Evolutionary conservation across 2,888 invertebrate species (phyloP).

Genomic region (Lymantria dispar): DNA sequence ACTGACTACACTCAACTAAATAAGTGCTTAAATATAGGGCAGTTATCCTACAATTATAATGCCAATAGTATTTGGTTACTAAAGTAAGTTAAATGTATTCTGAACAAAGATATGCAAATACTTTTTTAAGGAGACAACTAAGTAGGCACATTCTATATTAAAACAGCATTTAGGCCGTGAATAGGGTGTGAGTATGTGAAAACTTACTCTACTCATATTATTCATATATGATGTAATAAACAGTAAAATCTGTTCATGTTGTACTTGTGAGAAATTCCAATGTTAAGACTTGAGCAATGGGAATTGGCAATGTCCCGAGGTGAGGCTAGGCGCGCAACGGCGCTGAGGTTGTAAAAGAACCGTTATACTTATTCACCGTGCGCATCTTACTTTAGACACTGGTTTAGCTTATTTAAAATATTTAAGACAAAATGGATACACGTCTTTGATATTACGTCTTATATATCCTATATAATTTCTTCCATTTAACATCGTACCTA

Average conservation of each 20-base stretch:
- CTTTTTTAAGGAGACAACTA: no score
- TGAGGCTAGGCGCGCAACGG: conserved; percentile 61
- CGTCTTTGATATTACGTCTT: conserved; percentile 2
- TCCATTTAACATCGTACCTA: no score
- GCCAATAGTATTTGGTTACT: no score
- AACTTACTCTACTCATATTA: conserved; percentile 24
- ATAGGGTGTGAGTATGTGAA: conserved; percentile 6
- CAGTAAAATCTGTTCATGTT: conserved; percentile 67
- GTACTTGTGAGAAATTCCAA: conserved; percentile 75
- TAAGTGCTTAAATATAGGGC: no score
- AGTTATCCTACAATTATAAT: no score
- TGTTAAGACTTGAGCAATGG: conserved; percentile 72
- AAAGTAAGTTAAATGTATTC: no score
- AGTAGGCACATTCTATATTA: no score
- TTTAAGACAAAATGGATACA: conserved; percentile 21
- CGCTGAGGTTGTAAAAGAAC: conserved; percentile 74
- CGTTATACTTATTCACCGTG: conserved; percentile 80
- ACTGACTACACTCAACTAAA: no score
- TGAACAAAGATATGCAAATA: no score
- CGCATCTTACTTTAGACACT: conserved; percentile 73
- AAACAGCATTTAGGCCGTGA: no score
- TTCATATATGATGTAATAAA: conserved; percentile 49
- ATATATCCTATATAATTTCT: not conserved
- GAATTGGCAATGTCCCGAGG: conserved; percentile 79
- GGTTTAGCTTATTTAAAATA: conserved; percentile 61